Evolutionary conservation across 2,113 vertebrate species (phyloP), one percentile per base, ranked within the genome.

Genomic region (Bufo bufo): DNA sequence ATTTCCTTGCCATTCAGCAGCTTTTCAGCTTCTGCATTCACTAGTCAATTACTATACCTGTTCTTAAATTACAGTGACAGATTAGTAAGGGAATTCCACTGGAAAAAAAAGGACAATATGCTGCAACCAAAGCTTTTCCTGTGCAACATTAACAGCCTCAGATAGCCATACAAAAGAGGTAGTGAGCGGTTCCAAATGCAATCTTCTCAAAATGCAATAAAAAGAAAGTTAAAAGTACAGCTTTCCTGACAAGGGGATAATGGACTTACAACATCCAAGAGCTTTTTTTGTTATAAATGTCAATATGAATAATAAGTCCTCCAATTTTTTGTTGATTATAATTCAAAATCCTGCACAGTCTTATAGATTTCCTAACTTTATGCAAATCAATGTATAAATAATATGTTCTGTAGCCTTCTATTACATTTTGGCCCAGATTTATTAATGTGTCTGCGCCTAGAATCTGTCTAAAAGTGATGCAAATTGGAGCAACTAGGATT

Each of bases 1-100:
- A 94, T 90, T 92, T 91, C 90, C 93, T 93, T 94, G 93, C 93
- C 92, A 92, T 88, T 86, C 74, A 0, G 89, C 93, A 94, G 93
- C 83, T 90, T 88, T 89, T 89, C 91, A 92, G 92, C 92, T 91
- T 94, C 91, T 93, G 91, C 90, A 89, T 92, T 93, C 90, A 86
- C 91, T 94, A 92, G 92, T 93, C 93, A 94, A 85, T 93, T 92
- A 91, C 92, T 92, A 94, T 91, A 92, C 90, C 52, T 49, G 90
- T 92, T 92, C 90, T 92, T 92, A 91, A 92, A 50, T 87, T 90
- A 91, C 52, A 23, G 91, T 87, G 91, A 92, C 89, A 90, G 85
- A 91, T 93, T 91, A 94, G 92, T 88, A 91, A 91, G 84, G 90
- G 90, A 93, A 90, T 85, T 92, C 91, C 89, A 90, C 19, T 89